Evolutionary conservation across 2,888 invertebrate species (phyloP).

Genomic region (Achlya flavicornis): DNA sequence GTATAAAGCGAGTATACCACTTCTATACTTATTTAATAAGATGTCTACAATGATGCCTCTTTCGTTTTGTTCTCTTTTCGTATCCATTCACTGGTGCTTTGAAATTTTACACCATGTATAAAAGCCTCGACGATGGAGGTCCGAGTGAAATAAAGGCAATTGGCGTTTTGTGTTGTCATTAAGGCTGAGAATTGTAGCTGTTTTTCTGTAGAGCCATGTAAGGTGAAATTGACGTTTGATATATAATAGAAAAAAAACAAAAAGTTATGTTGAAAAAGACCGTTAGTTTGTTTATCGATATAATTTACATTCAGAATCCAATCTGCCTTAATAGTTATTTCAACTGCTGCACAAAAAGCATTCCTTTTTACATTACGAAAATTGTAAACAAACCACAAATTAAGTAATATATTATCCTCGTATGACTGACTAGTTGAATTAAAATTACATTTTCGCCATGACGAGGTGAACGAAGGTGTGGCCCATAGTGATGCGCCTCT

Average conservation of each 20-base stretch:
- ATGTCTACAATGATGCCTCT: conserved; percentile 24
- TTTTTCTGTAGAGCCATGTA: neutral
- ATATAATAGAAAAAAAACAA: too few relatives aligned
- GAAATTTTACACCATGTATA: conserved; percentile 68
- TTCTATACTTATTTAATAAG: neutral
- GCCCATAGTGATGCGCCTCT: conserved; percentile 48
- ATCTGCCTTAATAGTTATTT: neutral
- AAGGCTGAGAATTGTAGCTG: conserved; percentile 12
- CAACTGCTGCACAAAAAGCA: neutral
- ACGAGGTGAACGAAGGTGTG: conserved; percentile 67
- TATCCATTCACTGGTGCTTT: conserved; percentile 53
- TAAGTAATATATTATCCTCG: conserved; percentile 42
- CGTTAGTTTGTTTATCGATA: too few relatives aligned
- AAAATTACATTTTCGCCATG: conserved; percentile 71
- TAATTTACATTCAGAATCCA: too few relatives aligned
- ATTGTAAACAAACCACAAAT: conserved; percentile 21
- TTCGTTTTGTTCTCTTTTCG: conserved; percentile 46
- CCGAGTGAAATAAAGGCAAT: conserved; percentile 25
- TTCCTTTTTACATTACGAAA: neutral
- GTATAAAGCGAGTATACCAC: neutral
- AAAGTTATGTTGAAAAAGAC: too few relatives aligned
- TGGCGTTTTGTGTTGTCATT: conserved; percentile 21
- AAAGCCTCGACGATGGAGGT: conserved; percentile 58
- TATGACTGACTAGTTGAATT: conserved; percentile 66
- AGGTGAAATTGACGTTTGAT: neutral